Base-by-base conservation (phyloP, 2,113 vertebrate species). In the Panthera tigris region DNA sequence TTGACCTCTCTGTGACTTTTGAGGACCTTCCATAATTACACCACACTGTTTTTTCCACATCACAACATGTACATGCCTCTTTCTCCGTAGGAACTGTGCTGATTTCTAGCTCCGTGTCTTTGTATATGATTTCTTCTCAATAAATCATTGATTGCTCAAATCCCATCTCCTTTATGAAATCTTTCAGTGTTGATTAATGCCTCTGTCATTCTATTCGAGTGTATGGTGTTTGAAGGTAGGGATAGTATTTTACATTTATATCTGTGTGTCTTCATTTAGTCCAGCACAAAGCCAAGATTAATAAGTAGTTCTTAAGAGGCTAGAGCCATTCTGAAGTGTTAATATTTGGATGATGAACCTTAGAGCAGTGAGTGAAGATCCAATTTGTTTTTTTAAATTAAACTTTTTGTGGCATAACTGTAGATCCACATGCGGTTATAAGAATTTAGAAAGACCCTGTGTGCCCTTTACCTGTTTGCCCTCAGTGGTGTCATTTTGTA, bases 151-250 rank as follows among this genome's bases (percentile, higher is more conserved):
- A 61, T 61, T 61, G 55, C 21, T 93, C 52, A 41, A n/a, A 88
- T 88, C 48, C 6, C 50, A 45, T 95, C 31, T 96, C 33, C 66
- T 78, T 85, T 78, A 9, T 85, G 71, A 87, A 93, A 25, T 23
- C 50, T 63, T 88, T 74, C n/a, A 45, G 27, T 96, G 45, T 90
- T 94, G 76, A 21, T 52, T 83, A 76, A 45, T 92, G 73, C 89
- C 19, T 89, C 63, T 36, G 23, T 91, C 78, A 55, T 27, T 85
- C 61, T 89, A 4, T n/a, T 66, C 78, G 69, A 84, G n/a, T 45
- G 16, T 78, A 23, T 85, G 55, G 45, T 94, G 21, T 91, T 93
- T 80, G 16, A 74, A n/a, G 48, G 52, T 33, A 61, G 19, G 19
- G 19, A 55, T 85, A 14, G 50, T 52, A 48, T 33, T 80, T 91